Conservation (phyloP, 2,888 invertebrate species). For the Xanthia togata region DNA sequence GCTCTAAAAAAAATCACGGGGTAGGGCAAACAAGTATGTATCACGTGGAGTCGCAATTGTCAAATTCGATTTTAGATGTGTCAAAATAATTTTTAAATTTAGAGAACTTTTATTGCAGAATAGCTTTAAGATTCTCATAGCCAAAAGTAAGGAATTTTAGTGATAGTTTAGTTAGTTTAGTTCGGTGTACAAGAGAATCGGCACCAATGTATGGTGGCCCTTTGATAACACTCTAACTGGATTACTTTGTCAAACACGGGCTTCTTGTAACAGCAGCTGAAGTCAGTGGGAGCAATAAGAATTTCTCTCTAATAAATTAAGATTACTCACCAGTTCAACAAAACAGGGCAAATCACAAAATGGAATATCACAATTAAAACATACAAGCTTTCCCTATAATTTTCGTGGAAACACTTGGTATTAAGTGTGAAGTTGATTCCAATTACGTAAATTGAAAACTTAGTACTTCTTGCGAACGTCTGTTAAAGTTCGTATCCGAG, state of each 20-base stretch:
- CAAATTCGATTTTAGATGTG: too few species aligned
- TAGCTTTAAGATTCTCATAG: too few species aligned
- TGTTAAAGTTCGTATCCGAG: constrained; percentile 48
- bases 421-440: constrained; percentile 54
- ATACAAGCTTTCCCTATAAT: neutral
- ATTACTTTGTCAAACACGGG: neutral
- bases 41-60: too few species aligned
- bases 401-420: constrained; percentile 27
- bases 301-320: neutral
- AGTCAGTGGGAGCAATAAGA: neutral
- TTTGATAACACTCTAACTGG: neutral
- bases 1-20: too few species aligned
- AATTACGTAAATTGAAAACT: constrained; percentile 60
- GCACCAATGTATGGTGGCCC: too few species aligned
- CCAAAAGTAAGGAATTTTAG: too few species aligned
- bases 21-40: too few species aligned
- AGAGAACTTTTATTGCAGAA: too few species aligned
- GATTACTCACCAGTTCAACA: neutral
- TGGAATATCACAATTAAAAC: constrained; percentile 14
- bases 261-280: neutral
- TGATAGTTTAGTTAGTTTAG: too few species aligned
- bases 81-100: too few species aligned
- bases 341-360: constrained; percentile 14
- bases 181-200: too few species aligned
- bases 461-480: constrained; percentile 34